Conservation (phyloP, 2,797 vertebrate species). For the Sorex maritimensis region DNA sequence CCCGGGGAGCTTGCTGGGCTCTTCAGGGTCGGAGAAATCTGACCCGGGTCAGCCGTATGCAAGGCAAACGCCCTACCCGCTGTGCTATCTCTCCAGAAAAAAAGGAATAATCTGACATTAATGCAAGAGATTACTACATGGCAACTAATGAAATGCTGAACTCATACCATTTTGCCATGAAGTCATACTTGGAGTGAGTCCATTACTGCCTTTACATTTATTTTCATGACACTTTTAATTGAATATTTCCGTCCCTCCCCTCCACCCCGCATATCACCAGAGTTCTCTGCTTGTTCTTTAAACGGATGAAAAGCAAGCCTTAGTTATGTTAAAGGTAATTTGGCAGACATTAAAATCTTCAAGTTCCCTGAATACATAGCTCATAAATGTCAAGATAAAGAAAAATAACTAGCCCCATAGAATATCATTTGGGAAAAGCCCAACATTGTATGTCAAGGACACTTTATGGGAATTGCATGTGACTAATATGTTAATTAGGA, state of each 20-base stretch:
- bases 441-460: slow-evolving; percentile 21
- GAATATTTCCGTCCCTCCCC: neutral
- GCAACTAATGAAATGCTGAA: slow-evolving; percentile 56
- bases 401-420: slow-evolving; percentile 29
- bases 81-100: neutral
- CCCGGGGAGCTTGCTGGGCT: too few species aligned
- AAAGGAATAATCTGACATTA: neutral
- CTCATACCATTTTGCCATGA: slow-evolving; percentile 56
- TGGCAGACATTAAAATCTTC: slow-evolving; percentile 57
- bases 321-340: slow-evolving; percentile 66
- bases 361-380: slow-evolving; percentile 57
- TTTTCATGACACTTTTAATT: slow-evolving; percentile 25
- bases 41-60: too few species aligned
- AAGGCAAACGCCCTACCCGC: too few species aligned
- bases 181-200: slow-evolving; percentile 66
- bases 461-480: slow-evolving; percentile 36
- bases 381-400: slow-evolving; percentile 73
- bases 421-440: slow-evolving; percentile 57
- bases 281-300: slow-evolving; percentile 43
- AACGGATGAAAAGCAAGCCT: slow-evolving; percentile 29
- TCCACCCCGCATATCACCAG: neutral
- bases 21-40: too few species aligned
- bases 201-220: slow-evolving; percentile 46
- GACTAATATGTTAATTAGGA: slow-evolving; percentile 56
- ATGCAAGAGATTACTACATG: neutral